phyloP scores from a whole-genome alignment of 2,797 vertebrate species.

The Dipus sagitta region DNA sequence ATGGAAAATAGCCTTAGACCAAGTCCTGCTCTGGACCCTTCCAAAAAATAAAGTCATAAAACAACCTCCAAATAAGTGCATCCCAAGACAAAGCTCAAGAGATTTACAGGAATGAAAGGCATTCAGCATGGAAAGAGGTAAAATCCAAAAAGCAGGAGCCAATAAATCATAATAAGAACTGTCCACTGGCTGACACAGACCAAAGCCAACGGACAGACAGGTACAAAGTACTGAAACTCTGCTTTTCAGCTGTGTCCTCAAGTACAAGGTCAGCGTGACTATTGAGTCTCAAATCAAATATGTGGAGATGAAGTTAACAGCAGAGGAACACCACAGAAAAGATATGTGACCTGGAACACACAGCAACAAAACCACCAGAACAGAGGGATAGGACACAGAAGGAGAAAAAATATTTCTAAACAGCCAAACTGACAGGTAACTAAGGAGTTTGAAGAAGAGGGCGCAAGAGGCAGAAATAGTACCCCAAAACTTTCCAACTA shows the following conservation, averaged over 20 bases:
- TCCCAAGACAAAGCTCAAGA: background rate
- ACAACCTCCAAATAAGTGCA: background rate
- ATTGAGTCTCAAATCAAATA: background rate
- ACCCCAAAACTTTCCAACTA: background rate
- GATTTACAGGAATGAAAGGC: accelerated
- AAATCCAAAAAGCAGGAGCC: background rate
- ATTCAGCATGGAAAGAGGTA: accelerated
- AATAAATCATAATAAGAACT: background rate
- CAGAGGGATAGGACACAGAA: background rate
- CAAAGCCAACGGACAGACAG: accelerated
- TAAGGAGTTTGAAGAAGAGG: too few relatives aligned
- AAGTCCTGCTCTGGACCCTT: background rate
- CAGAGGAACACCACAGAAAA: background rate
- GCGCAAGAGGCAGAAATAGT: background rate
- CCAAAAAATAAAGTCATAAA: background rate
- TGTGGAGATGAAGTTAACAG: background rate
- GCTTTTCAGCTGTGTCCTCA: background rate
- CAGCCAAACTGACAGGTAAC: background rate
- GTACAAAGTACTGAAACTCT: background rate
- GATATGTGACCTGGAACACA: background rate
- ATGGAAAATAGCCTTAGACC: accelerated
- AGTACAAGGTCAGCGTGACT: background rate
- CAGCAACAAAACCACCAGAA: background rate
- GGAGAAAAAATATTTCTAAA: background rate
- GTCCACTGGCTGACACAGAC: background rate